phyloP scores from a whole-genome alignment of 2,888 invertebrate species.

The Hesperia comma region DNA sequence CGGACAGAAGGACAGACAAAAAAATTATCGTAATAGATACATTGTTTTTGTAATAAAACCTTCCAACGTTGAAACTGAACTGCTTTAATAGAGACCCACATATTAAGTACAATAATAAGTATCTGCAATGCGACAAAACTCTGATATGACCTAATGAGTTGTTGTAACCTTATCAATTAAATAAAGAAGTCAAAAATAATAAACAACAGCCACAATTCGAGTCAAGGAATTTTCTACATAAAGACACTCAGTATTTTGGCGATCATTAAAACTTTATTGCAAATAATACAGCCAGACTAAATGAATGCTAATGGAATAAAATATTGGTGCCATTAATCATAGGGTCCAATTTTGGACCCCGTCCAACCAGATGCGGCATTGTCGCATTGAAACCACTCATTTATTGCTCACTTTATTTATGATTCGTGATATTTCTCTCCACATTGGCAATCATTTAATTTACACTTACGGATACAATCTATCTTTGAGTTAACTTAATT shows the following conservation, averaged over 20 bases:
- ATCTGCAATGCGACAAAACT: too few relatives aligned
- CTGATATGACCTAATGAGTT: too few relatives aligned
- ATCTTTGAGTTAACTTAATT: not conserved
- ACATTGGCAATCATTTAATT: constrained; percentile 61
- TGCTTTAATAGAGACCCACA: too few relatives aligned
- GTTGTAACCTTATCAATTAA: not conserved
- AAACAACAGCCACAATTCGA: constrained; percentile 14
- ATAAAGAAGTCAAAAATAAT: constrained; percentile 21
- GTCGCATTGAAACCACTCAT: constrained; percentile 53
- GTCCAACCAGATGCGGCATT: constrained; percentile 46
- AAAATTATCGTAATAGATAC: too few relatives aligned
- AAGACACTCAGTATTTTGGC: constrained; percentile 30
- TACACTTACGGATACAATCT: constrained; percentile 28
- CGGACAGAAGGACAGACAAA: too few relatives aligned
- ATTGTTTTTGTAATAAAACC: too few relatives aligned
- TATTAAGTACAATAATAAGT: too few relatives aligned
- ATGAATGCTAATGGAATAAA: constrained; percentile 50
- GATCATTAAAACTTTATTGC: constrained; percentile 37
- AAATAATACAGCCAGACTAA: constrained; percentile 33
- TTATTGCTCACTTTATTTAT: constrained; percentile 60
- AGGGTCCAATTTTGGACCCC: constrained; percentile 48
- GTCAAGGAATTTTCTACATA: constrained; percentile 18
- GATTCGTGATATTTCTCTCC: constrained; percentile 53
- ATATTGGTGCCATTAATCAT: constrained; percentile 52
- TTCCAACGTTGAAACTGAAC: too few relatives aligned